Percentiles rank a stretch among this genome's conserved stretches.
Evolutionary conservation across 2,888 invertebrate species (phyloP).

Genomic region (Platycheirus albimanus): DNA sequence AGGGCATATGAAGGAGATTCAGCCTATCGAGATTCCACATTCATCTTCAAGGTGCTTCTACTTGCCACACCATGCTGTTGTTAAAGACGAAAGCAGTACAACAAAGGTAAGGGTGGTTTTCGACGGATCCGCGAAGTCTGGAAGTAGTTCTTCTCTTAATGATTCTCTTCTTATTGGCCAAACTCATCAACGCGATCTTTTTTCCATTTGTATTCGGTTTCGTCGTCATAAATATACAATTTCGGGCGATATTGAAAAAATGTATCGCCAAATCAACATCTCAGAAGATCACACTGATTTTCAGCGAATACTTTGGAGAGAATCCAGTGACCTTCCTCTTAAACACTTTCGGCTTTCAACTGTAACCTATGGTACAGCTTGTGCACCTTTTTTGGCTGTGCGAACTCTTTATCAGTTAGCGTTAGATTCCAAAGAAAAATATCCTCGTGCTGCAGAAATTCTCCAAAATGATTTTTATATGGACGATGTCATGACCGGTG

Average conservation of each 20-base stretch:
- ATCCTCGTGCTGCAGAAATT: conserved; percentile 59
- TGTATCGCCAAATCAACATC: conserved; percentile 55
- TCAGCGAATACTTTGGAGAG: conserved; percentile 58
- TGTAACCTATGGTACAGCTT: too few relatives aligned
- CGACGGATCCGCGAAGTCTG: too few relatives aligned
- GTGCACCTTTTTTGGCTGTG: conserved; percentile 61
- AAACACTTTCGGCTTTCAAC: conserved; percentile 48
- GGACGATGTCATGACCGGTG: conserved; percentile 72
- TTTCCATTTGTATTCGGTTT: conserved; percentile 34
- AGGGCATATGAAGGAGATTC: conserved; percentile 46
- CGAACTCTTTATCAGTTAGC: conserved; percentile 64
- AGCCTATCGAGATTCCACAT: conserved; percentile 20
- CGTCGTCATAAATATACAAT: too few relatives aligned
- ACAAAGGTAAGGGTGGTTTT: too few relatives aligned
- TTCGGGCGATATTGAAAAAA: conserved; percentile 58
- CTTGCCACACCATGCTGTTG: conserved; percentile 55
- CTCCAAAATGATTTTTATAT: conserved; percentile 72
- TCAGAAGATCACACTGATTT: conserved; percentile 27
- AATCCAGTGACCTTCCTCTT: conserved; percentile 4
- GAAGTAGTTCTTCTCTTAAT: conserved; percentile 31
- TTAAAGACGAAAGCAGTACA: conserved; percentile 55
- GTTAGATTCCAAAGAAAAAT: conserved; percentile 38
- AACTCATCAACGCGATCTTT: conserved; percentile 34
- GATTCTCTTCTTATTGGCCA: conserved; percentile 37
- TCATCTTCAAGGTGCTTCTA: conserved; percentile 28